A percentile compares a stretch with the other conserved stretches of the same genome.
These are phyloP conservation scores for Rhinatrema bivittatum DNA, from an alignment of 2,797 vertebrate genomes.

Conservation along the genomic window DNA sequence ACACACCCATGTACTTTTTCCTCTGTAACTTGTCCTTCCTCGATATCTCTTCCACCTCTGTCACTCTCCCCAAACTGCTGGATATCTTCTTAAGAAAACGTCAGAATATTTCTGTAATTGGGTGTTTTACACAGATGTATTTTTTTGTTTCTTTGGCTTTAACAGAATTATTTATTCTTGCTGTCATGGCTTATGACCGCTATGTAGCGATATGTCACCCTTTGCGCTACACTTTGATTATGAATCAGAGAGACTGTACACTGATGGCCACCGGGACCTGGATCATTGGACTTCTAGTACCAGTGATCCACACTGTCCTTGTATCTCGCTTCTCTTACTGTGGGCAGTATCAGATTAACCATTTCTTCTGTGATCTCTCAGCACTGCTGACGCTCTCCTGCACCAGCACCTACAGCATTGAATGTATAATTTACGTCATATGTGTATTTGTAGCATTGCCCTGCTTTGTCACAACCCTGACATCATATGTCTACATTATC, in stretches of 20 bases:
- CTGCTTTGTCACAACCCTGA: background rate
- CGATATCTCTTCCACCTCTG: slow-evolving; percentile 5
- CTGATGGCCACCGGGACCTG: slow-evolving; percentile 1
- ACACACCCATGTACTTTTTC: slow-evolving; percentile 20
- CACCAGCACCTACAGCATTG: background rate
- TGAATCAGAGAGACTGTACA: slow-evolving; percentile 3
- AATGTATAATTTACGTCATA: slow-evolving; percentile 14
- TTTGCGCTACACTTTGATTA: slow-evolving; percentile 9
- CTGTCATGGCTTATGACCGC: slow-evolving; percentile 18
- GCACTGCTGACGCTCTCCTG: slow-evolving; percentile 22
- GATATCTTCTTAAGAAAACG: background rate
- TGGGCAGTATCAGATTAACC: slow-evolving; percentile 6
- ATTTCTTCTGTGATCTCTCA: slow-evolving; percentile 20
- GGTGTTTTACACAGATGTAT: slow-evolving; percentile 15
- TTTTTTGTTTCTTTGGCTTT: slow-evolving; percentile 22
- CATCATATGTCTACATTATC: slow-evolving; percentile 19
- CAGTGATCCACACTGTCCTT: slow-evolving; percentile 11
- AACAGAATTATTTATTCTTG: slow-evolving; percentile 18
- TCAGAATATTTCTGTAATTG: slow-evolving; percentile 14
- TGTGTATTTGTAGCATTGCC: background rate
- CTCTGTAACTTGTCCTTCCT: slow-evolving; percentile 13
- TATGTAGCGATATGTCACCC: slow-evolving; percentile 20
- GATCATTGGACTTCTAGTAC: slow-evolving; percentile 14
- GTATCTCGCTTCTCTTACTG: slow-evolving; percentile 8
- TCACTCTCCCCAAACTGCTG: slow-evolving; percentile 13